Base-by-base conservation (phyloP, 1,140 invertebrate genomes). In the Diploscapter pachys region DNA sequence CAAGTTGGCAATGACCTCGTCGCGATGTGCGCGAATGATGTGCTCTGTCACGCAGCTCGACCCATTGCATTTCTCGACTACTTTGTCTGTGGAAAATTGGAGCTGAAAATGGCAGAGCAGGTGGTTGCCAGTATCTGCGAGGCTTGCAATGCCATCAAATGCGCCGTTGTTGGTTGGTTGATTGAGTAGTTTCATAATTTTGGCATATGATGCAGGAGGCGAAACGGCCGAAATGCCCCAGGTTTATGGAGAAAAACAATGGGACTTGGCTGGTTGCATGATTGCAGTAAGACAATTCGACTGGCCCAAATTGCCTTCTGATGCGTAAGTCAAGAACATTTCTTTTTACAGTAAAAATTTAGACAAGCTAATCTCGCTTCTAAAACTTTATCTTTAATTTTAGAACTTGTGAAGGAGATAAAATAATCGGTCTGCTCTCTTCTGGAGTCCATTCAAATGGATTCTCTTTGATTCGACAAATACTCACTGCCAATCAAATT, bases 151-250 rank as follows among this genome's bases (percentile, higher is more conserved):
- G 86, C 89, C 85, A 92, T 94, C 31, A 31, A 31, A 31, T 31
- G 31, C 31, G 31, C 31, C 31, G 31, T 31, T 31, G 31, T 31
- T 31, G 31, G 31, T 31, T 31, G 1, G 31, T 31, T 31, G 31
- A 31, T 31, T 31, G 31, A 1, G 31, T 31, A 31, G 1, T 31
- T 31, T 31, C 31, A 31, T 31, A 31, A 31, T 31, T 31, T 31
- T 31, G 31, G 31, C 31, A 31, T 31, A 1, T 31, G 31, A 31
- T 31, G 31, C 86, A 91, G 95, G 93, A 71, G 93, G 94, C 3
- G 95, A 98, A 88, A 95, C 94, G 8, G 93, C 95, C 0, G 95
- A 98, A 86, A 94, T 98, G 92, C 94, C 96, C 2, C 92, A 93
- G 54, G 91, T 98, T 89, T 98, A 98, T 86, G 86, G 87, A 3